These are phyloP conservation scores for Apis dorsata DNA, from an alignment of 1,140 invertebrate genomes.

Conservation along the genomic window DNA sequence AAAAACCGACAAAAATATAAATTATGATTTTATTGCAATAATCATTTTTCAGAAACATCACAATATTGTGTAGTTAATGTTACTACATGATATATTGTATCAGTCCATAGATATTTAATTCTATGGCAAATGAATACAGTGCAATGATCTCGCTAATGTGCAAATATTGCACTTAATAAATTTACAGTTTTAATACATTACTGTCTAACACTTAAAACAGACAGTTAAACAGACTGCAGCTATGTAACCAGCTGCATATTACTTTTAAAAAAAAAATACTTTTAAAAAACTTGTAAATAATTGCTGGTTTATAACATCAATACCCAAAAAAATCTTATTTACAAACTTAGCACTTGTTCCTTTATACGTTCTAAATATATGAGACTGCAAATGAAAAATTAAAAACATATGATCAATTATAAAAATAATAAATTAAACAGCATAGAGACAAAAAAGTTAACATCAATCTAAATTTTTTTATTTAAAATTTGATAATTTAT, in stretches of 20 bases:
- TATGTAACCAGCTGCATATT: slow-evolving; percentile 73
- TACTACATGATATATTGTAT: slow-evolving; percentile 57
- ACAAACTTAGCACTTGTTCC: slow-evolving; percentile 54
- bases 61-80: slow-evolving; percentile 44
- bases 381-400: slow-evolving; percentile 46
- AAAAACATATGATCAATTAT: slow-evolving; percentile 33
- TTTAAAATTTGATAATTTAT: slow-evolving; percentile 32
- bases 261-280: slow-evolving; percentile 55
- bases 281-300: slow-evolving; percentile 65
- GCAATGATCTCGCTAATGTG: slow-evolving; percentile 75
- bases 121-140: slow-evolving; percentile 63
- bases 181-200: slow-evolving; percentile 76
- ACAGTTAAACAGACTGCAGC: slow-evolving; percentile 71
- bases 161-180: slow-evolving; percentile 76
- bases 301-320: slow-evolving; percentile 42
- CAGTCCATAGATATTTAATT: slow-evolving; percentile 50
- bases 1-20: slow-evolving; percentile 77
- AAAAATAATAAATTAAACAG: slow-evolving; percentile 43
- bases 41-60: slow-evolving; percentile 47
- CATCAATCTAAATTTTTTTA: slow-evolving; percentile 34
- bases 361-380: slow-evolving; percentile 60
- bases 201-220: slow-evolving; percentile 40
- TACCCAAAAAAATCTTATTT: slow-evolving; percentile 56
- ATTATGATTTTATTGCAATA: slow-evolving; percentile 53
- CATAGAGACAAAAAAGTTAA: slow-evolving; percentile 45